Base-by-base conservation (phyloP, 2,797 vertebrate species). In the Lutjanus argentimaculatus region DNA sequence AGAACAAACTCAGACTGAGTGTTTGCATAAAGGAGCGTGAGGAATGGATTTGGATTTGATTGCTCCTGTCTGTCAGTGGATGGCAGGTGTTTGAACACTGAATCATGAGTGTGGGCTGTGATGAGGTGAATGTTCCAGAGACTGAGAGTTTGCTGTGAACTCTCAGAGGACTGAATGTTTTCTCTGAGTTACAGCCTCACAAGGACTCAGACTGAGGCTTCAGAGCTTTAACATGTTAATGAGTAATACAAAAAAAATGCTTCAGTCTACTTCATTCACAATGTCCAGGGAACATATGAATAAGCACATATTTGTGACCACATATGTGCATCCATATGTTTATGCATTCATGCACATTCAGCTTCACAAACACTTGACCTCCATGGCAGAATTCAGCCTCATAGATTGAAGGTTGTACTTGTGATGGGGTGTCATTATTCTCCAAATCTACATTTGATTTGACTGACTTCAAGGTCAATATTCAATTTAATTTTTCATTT, bases 1-100 rank as follows among this genome's bases (percentile, higher is more conserved):
- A 40, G 15, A 45, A 58, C 19, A 10, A 62, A 43, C 36, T 69
- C 19, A 36, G 58, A 22, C n/a, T 4, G 10, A 58, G 46, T 3
- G 56, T 65, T 7, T 16, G 7, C n/a, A 14, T 4, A 0, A 13
- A 19, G 15, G 42, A 22, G 57, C 1, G 17, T 6, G 30, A 75
- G 49, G 16, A 42, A 6, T 10, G 43, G 59, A 17, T 40, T 3
- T 7, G 40, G 6, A 55, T 51, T 68, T 1, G 25, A 79, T 19
- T 81, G 80, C 80, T 83, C 71, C 85, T 87, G 89, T 75, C 78
- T 86, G 72, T 42, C 64, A 7, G 65, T 2, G 8, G 42, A 66
- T 16, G 7, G 79, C 83, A 90, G 84, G 83, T 89, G 76, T 80
- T 72, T 49, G 53, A 19, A 12, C 53, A 11, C 17, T 53, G 72